phyloP scores from a whole-genome alignment of 1,140 invertebrate genomes.

The Dolichoris vasculosae region DNA sequence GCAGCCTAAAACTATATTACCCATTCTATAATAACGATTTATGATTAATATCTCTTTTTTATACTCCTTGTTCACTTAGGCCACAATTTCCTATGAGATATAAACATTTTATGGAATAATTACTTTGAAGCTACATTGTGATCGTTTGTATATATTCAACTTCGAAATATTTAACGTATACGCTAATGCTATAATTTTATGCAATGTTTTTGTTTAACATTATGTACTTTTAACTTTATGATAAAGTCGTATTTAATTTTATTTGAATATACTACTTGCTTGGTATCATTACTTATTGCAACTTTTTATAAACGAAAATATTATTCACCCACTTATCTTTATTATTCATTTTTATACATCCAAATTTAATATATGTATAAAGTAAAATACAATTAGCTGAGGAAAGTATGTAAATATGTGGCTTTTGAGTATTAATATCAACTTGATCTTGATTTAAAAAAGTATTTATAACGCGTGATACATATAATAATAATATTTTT shows the following conservation, averaged over 20 bases:
- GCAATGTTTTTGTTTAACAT: neutral
- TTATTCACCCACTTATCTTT: neutral
- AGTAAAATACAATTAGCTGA: neutral
- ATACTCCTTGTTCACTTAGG: neutral
- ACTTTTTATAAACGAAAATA: neutral
- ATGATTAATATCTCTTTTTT: slow-evolving; percentile 21
- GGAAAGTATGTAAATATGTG: neutral
- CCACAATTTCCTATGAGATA: neutral
- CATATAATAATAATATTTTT: too few species aligned
- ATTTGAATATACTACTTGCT: neutral
- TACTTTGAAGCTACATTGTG: neutral
- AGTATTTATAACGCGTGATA: too few species aligned
- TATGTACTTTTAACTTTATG: neutral
- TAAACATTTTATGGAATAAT: neutral
- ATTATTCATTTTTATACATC: neutral
- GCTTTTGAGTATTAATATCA: neutral
- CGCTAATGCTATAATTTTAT: neutral
- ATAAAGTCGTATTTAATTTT: neutral
- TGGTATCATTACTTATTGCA: neutral
- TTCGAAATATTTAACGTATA: neutral
- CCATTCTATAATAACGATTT: slow-evolving; percentile 9
- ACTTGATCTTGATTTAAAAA: neutral
- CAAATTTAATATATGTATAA: neutral
- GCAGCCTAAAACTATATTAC: neutral
- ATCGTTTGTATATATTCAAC: neutral